Conservation (phyloP, 1,140 invertebrate genomes). For the Pantala flavescens region DNA sequence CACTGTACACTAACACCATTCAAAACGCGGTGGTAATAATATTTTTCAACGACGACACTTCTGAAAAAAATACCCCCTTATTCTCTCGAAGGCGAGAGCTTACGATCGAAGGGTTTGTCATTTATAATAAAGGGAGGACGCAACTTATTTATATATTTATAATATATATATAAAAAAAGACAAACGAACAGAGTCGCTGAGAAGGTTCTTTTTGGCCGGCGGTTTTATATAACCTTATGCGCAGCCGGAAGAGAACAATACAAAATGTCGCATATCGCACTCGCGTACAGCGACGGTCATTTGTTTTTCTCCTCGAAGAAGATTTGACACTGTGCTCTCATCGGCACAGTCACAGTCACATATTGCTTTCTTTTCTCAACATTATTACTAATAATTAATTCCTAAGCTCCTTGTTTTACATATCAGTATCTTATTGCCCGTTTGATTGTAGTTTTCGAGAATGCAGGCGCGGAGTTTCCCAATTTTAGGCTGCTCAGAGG, state of each 20-base stretch:
- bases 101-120: neutral
- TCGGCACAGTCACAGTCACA: neutral
- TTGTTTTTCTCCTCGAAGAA: neutral
- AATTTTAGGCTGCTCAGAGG: too few relatives aligned
- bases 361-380: slow-evolving; percentile 3
- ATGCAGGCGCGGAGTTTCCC: too few relatives aligned
- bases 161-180: neutral
- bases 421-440: slow-evolving; percentile 1
- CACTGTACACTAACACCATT: slow-evolving; percentile 9
- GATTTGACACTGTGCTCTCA: neutral
- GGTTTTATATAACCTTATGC: neutral
- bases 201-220: neutral
- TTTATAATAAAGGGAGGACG: neutral
- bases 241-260: neutral
- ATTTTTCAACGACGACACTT: slow-evolving; percentile 6
- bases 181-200: neutral
- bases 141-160: neutral
- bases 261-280: neutral
- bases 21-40: slow-evolving; percentile 9
- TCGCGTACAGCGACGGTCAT: too few relatives aligned
- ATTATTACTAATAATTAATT: slow-evolving; percentile 6
- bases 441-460: neutral
- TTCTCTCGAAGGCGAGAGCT: neutral
- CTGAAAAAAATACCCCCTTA: neutral
- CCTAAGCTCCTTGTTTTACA: neutral